phyloP scores from a whole-genome alignment of 2,797 vertebrate species.

The Benthosema pterotum region DNA sequence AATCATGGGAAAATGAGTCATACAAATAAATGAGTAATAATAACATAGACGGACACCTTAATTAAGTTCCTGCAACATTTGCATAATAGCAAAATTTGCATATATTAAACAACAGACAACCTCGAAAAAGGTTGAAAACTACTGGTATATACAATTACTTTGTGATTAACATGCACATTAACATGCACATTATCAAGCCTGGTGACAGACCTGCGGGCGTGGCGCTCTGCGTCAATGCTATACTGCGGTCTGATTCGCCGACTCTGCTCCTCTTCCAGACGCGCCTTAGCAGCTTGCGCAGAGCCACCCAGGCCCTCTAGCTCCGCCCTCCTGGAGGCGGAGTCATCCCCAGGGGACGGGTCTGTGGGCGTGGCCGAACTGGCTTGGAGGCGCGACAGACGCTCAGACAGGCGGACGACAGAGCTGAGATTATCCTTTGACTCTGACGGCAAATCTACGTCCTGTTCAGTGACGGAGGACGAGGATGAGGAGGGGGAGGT shows the following conservation, averaged over 20 bases:
- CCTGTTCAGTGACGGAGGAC: not conserved
- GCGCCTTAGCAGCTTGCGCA: slow-evolving; percentile 63
- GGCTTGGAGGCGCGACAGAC: slow-evolving; percentile 50
- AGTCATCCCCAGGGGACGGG: slow-evolving; percentile 37
- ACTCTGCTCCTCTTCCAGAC: slow-evolving; percentile 67
- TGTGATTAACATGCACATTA: no score
- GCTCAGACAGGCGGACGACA: slow-evolving; percentile 38
- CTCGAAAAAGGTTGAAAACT: no score
- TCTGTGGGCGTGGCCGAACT: slow-evolving; percentile 28
- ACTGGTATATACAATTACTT: no score
- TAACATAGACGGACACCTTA: no score
- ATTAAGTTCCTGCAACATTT: no score
- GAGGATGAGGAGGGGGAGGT: no score
- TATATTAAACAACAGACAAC: no score
- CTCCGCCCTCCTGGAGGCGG: slow-evolving; percentile 67
- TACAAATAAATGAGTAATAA: no score
- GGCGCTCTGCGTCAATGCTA: slow-evolving; percentile 83
- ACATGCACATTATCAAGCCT: no score
- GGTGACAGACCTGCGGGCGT: slow-evolving; percentile 49
- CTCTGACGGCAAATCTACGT: no score
- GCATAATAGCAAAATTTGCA: no score
- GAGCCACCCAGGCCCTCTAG: slow-evolving; percentile 68
- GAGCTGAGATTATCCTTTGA: slow-evolving; percentile 32
- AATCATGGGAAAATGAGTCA: no score
- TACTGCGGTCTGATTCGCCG: slow-evolving; percentile 72